Evolutionary conservation across 1,140 invertebrate genomes (phyloP).

Genomic region (Drosophila murphyi): DNA sequence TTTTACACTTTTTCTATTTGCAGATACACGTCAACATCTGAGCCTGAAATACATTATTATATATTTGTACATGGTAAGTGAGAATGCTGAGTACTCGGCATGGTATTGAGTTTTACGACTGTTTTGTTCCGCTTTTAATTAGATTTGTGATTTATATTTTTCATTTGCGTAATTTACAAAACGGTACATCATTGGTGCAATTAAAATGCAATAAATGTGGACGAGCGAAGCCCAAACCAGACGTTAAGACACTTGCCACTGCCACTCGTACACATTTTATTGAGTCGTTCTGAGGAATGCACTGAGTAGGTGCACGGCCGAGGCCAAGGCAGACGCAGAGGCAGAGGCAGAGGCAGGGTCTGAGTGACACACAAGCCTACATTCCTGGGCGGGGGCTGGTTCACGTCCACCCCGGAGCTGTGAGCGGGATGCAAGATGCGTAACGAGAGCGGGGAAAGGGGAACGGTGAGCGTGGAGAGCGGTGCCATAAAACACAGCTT

Average conservation of each 20-base stretch:
- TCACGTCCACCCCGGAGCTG: not conserved
- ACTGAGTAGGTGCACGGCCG: conserved; percentile 29
- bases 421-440: not conserved
- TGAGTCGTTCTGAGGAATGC: conserved; percentile 64
- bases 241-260: conserved; percentile 35
- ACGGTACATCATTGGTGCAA: conserved; percentile 66
- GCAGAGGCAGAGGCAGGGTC: conserved; percentile 18
- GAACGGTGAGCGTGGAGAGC: not conserved
- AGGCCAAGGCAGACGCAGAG: not conserved
- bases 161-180: conserved; percentile 62
- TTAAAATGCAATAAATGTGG: conserved; percentile 73
- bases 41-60: not conserved
- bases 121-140: conserved; percentile 39
- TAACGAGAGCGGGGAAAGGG: not conserved
- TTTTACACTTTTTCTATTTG: conserved; percentile 13
- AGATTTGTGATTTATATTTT: conserved; percentile 65
- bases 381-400: conserved; percentile 24
- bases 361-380: conserved; percentile 66
- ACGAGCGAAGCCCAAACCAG: conserved; percentile 13
- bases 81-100: conserved; percentile 14
- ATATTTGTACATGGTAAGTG: conserved; percentile 32
- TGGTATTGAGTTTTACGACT: conserved; percentile 33
- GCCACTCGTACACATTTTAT: conserved; percentile 76
- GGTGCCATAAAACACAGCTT: conserved; percentile 58
- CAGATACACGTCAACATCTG: conserved; percentile 7